Conservation (phyloP, 2,797 vertebrate species). For the Thaleichthys pacificus region DNA sequence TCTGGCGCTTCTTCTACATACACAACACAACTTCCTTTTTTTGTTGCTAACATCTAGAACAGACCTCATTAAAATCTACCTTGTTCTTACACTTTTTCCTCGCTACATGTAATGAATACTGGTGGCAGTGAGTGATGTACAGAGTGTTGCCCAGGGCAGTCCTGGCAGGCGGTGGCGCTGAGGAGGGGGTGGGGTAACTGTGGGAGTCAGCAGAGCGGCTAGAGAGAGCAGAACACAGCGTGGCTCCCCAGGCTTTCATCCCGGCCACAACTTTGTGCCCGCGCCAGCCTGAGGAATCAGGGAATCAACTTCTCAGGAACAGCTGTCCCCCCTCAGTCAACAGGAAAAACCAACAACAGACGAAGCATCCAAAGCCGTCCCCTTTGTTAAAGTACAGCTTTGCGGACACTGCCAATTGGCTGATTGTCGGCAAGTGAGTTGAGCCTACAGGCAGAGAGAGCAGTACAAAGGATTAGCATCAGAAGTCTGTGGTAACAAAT, state of each 20-base stretch:
- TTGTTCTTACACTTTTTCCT: background rate
- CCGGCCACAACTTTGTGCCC: constrained; percentile 40
- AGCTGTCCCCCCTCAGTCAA: constrained; percentile 47
- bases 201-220: background rate
- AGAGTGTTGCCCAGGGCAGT: constrained; percentile 7
- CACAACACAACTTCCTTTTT: no score
- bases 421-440: constrained; percentile 49
- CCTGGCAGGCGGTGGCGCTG: background rate
- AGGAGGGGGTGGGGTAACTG: background rate
- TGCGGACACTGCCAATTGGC: constrained; percentile 59
- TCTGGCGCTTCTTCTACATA: no score
- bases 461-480: constrained; percentile 19
- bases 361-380: constrained; percentile 46
- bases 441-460: constrained; percentile 24
- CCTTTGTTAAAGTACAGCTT: constrained; percentile 54
- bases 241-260: constrained; percentile 30
- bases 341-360: constrained; percentile 46
- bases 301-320: constrained; percentile 42
- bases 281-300: constrained; percentile 47
- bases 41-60: background rate
- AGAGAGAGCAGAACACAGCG: constrained; percentile 14
- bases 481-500: constrained; percentile 7
- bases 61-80: background rate
- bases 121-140: constrained; percentile 23
- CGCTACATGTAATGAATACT: constrained; percentile 8